phyloP scores from a whole-genome alignment of 2,888 invertebrate species.

The Stomorhina lunata region DNA sequence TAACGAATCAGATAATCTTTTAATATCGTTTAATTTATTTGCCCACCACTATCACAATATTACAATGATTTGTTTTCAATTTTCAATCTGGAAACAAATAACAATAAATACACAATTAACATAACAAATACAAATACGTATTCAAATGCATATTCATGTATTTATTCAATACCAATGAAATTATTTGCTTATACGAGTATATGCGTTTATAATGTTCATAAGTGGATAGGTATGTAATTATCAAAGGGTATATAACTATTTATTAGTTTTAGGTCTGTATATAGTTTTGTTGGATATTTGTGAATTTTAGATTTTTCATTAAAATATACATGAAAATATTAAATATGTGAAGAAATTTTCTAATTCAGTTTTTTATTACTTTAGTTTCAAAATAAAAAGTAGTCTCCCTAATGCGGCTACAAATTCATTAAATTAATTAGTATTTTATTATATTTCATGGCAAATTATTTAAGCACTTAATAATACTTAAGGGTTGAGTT shows the following conservation, averaged over 20 bases:
- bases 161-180: background rate
- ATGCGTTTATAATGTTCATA: background rate
- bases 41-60: constrained; percentile 9
- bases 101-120: constrained; percentile 21
- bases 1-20: constrained; percentile 42
- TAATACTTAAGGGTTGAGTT: constrained; percentile 26
- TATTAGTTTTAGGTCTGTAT: no score
- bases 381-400: background rate
- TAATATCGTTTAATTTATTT: constrained; percentile 58
- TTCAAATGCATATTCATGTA: background rate
- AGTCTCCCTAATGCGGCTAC: background rate
- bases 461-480: constrained; percentile 2
- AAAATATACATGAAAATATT: no score
- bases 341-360: no score
- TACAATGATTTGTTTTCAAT: constrained; percentile 19
- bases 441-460: constrained; percentile 20
- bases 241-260: background rate
- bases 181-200: background rate
- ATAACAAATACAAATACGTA: background rate
- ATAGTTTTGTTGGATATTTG: no score
- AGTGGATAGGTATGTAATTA: background rate
- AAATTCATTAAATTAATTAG: background rate
- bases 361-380: background rate
- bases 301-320: no score
- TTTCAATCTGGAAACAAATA: constrained; percentile 12